phyloP scores from a whole-genome alignment of 53 echinoderm and acorn worm genomes.

The Glandiceps talaboti region DNA sequence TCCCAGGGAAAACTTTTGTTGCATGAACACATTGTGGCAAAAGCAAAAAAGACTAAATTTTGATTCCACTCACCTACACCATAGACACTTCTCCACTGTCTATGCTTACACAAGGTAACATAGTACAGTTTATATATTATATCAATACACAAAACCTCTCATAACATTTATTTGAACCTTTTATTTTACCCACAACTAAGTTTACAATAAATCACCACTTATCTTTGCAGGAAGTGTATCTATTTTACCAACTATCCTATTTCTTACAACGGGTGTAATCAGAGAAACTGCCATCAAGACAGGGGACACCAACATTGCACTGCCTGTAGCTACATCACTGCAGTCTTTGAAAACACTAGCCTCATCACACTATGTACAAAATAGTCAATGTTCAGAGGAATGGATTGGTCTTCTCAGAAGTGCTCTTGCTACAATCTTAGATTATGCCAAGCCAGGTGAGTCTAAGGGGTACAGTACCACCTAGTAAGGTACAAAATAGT shows the following conservation, averaged over 20 bases:
- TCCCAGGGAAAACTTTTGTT: too few species aligned
- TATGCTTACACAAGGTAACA: too few species aligned
- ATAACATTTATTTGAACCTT: too few species aligned
- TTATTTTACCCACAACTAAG: too few species aligned
- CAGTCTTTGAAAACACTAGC: constrained; percentile 65
- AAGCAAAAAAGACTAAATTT: too few species aligned
- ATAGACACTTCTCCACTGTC: too few species aligned
- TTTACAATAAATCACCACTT: too few species aligned
- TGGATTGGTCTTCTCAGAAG: constrained; percentile 85
- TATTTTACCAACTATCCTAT: constrained; percentile 89
- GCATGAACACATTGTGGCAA: too few species aligned
- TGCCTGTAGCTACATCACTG: constrained; percentile 67
- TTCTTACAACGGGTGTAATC: constrained; percentile 80
- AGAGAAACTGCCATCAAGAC: constrained; percentile 72
- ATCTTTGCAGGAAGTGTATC: constrained; percentile 76
- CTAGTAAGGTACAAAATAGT: constrained; percentile 41
- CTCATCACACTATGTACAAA: constrained; percentile 46
- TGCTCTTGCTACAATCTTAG: constrained; percentile 75
- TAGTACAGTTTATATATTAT: too few species aligned
- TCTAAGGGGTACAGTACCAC: too few species aligned
- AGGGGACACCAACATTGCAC: constrained; percentile 62
- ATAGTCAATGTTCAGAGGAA: constrained; percentile 59
- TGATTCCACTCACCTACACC: too few species aligned
- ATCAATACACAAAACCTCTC: too few species aligned
- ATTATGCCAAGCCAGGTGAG: constrained; percentile 73